A percentile compares a stretch with the other conserved stretches of the same genome.
These are phyloP conservation scores for Spilogale gracilis DNA, from an alignment of 2,113 vertebrate genomes.

Conservation along the genomic window DNA sequence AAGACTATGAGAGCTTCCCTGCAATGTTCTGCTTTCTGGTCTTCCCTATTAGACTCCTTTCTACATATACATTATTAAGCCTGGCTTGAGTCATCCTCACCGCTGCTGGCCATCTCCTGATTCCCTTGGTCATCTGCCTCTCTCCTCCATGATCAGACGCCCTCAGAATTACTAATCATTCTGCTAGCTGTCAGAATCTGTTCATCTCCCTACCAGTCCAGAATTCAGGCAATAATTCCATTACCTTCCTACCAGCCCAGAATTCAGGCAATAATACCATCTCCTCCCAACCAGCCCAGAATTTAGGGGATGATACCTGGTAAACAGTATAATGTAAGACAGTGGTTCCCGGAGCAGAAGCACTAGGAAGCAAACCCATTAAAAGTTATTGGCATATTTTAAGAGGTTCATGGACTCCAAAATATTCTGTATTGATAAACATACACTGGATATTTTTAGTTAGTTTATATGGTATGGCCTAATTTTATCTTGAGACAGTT, in stretches of 20 bases:
- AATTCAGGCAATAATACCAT: neutral
- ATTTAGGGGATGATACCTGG: neutral
- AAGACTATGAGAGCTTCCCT: neutral
- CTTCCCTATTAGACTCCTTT: neutral
- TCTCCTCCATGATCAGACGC: neutral
- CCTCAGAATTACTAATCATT: neutral
- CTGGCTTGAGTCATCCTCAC: neutral
- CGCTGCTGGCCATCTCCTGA: neutral
- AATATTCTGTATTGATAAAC: neutral
- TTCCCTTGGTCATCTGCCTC: neutral
- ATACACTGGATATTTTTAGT: neutral
- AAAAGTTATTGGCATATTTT: neutral
- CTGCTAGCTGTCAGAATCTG: neutral
- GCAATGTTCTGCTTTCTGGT: neutral
- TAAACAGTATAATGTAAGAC: neutral
- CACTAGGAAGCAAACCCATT: accelerated
- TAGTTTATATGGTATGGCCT: neutral
- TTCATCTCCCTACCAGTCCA: no score
- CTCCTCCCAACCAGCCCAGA: no score
- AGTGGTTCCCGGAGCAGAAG: neutral
- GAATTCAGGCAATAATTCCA: neutral
- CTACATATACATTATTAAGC: neutral
- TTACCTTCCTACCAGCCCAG: no score
- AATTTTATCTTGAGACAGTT: neutral
- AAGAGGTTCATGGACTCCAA: neutral